These are phyloP conservation scores for Sebastes flavidus DNA, from an alignment of 2,797 vertebrate species.

Conservation along the genomic window DNA sequence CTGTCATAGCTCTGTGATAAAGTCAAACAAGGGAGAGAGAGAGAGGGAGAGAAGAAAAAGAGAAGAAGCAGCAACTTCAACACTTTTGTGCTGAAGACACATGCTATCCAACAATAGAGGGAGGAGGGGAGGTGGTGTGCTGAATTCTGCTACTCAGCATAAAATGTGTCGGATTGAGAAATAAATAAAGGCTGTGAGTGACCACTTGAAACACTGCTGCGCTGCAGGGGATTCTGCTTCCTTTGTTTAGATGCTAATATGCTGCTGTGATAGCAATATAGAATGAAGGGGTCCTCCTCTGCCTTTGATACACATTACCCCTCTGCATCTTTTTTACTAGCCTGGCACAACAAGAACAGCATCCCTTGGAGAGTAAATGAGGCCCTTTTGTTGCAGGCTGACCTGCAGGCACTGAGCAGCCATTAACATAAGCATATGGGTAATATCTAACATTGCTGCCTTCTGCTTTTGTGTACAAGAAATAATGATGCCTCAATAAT, in stretches of 20 bases:
- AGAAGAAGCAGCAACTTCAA: constrained; percentile 79
- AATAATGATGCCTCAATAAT: constrained; percentile 65
- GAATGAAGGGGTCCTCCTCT: constrained; percentile 75
- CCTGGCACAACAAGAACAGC: constrained; percentile 68
- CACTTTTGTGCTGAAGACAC: constrained; percentile 79
- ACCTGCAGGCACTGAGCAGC: constrained; percentile 75
- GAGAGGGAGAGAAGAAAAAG: constrained; percentile 28
- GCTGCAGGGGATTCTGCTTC: constrained; percentile 79
- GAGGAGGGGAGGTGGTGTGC: neutral
- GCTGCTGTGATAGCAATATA: constrained; percentile 81
- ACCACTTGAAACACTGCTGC: constrained; percentile 77
- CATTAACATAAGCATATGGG: constrained; percentile 76
- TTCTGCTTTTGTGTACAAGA: constrained; percentile 64
- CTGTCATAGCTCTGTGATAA: constrained; percentile 80
- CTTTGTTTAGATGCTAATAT: constrained; percentile 86
- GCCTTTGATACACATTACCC: constrained; percentile 81
- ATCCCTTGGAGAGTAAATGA: constrained; percentile 80
- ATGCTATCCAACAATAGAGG: neutral
- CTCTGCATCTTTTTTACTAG: constrained; percentile 72
- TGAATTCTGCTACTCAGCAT: constrained; percentile 78
- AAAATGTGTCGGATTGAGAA: constrained; percentile 76
- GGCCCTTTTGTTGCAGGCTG: constrained; percentile 76
- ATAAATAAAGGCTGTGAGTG: constrained; percentile 80
- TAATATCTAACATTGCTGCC: constrained; percentile 70
- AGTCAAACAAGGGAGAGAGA: constrained; percentile 61